phyloP scores from a whole-genome alignment of 2,888 invertebrate genomes.

The Eudemis profundana region DNA sequence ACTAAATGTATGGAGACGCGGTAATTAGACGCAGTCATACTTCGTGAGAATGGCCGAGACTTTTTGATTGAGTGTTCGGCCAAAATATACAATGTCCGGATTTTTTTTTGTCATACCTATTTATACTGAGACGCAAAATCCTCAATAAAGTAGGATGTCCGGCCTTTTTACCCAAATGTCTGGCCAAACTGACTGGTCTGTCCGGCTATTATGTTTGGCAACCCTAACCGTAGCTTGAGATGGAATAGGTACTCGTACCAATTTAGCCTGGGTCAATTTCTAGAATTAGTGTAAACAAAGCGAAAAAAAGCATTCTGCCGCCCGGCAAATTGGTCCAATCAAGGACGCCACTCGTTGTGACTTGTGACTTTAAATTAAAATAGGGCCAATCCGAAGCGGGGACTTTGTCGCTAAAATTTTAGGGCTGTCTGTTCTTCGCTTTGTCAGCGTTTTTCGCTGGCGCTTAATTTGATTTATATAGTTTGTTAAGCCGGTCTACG shows the following conservation, averaged over 20 bases:
- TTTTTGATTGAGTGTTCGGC: no score
- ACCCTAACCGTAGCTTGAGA: no score
- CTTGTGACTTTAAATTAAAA: slow-evolving; percentile 34
- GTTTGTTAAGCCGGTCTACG: not conserved
- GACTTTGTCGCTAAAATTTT: slow-evolving; percentile 23
- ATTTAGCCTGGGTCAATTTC: slow-evolving; percentile 17
- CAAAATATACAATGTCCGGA: no score
- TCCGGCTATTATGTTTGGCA: no score
- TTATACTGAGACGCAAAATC: no score
- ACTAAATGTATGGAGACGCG: no score
- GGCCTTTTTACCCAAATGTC: no score
- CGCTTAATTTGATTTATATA: not conserved
- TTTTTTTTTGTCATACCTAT: no score
- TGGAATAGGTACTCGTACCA: slow-evolving; percentile 9
- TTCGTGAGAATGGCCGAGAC: no score
- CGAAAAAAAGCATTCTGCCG: slow-evolving; percentile 21
- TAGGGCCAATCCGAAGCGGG: slow-evolving; percentile 15
- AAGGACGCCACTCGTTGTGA: slow-evolving; percentile 13
- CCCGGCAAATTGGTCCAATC: slow-evolving; percentile 42
- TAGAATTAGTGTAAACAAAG: slow-evolving; percentile 23
- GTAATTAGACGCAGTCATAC: no score
- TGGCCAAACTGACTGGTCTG: no score
- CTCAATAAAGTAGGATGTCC: no score
- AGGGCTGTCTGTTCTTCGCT: slow-evolving; percentile 2
- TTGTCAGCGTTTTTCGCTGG: slow-evolving; percentile 7